Evolutionary conservation across 1,140 invertebrate genomes (phyloP), one percentile per base, ranked within the genome.

Genomic region (Caerostris extrusa): DNA sequence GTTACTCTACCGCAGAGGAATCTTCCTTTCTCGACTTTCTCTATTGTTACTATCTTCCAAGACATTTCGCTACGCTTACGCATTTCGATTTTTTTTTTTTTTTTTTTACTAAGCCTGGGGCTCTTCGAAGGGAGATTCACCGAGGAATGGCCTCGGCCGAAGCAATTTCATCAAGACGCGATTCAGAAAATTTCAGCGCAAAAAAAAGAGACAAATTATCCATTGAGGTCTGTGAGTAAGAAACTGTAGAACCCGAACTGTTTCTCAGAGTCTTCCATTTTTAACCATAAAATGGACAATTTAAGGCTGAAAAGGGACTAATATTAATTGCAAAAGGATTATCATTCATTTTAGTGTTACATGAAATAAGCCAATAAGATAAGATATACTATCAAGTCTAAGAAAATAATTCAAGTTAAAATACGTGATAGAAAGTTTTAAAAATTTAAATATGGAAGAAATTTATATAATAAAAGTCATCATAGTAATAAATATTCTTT

Each of bases 1-100:
- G 19, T 50, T 19, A 88, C 19, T 88, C 85, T 88, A 61, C 57
- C 85, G 85, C 57, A 88, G 58, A 88, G 34, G n/a, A 88, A 60
- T 60, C 19, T n/a, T 60, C 34, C 17, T 81, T 34, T 34, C 34
- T 34, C 34, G 71, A 77, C 58, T 88, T 88, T 88, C 7, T 14
- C 85, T 17, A 88, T 50, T 88, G 34, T 88, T 53, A 61, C 58
- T 50, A 8, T 8, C 71, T 88, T 64, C 82, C 14, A 19, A 56
- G 12, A 64, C 85, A 50, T 64, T 88, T 88, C 12, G 85, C n/a
- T 19, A 88, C 85, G 85, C 85, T 88, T 64, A 14, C 5, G 58
- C 7, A 34, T 64, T 85, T 88, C 50, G 12, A 5, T 14, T 61
- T 14, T 14, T 88, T 64, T 87, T 87, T 87, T 14, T 5, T 12